Base-by-base conservation (phyloP, 2,888 invertebrate species). In the Spicauda simplicius region DNA sequence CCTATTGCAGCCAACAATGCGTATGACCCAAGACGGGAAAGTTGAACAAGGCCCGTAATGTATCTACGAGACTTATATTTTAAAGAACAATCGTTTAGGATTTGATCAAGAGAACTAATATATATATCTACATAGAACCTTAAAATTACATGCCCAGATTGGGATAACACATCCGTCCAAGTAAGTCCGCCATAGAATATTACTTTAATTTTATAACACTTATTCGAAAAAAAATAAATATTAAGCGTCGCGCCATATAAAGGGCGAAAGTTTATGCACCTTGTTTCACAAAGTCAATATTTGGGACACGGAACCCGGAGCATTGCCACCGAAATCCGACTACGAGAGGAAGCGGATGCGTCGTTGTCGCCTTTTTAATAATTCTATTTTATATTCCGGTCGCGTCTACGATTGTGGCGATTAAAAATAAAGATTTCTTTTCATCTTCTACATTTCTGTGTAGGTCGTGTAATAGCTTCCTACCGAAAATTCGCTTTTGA, bases 261-360 rank as follows among this genome's bases (percentile, higher is more conserved):
- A 54, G 54, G 62, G 41, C 54, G 30, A 55, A 33, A 11, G 10
- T 2, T 37, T 50, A 18, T 41, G 45, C 25, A 54, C 8, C 30
- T 45, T 48, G 48, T 54, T 30, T 41, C 10, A 59, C 48, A 53
- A 14, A 16, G 20, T 48, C 18, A 48, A 12, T 50, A 50, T 60
- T 61, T 61, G 25, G 61, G 60, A 48, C 37, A 50, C 55, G 50
- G 33, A 61, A 52, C 45, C 37, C 62, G 48, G 60, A 55, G 55
- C 55, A 78, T 69, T 60, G 60, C 67, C 56, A 70, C 73, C 79
- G 75, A 81, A 80, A 79, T 75, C 77, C 80, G 81, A 84, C 84
- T 75, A 77, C 76, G 83, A 85, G 81, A 88, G 90, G 90, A 91
- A 91, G 78, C 91, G 91, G 91, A 91, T 87, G 89, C 84, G 83